Conservation (phyloP, 2,797 vertebrate species). For the Chrysolophus pictus region DNA sequence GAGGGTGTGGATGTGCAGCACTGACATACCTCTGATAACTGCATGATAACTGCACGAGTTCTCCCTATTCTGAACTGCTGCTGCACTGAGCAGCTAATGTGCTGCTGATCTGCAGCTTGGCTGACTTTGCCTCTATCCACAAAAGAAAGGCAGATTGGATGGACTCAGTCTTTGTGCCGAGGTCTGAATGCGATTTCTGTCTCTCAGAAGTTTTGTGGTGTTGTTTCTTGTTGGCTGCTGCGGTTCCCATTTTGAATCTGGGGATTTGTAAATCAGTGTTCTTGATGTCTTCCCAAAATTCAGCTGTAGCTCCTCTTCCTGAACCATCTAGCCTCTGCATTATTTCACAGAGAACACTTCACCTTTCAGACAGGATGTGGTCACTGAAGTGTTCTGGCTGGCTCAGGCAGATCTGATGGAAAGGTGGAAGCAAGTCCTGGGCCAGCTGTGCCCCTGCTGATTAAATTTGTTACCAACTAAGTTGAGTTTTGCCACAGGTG, state of each 20-base stretch:
- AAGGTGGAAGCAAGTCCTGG: neutral
- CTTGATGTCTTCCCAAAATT: neutral
- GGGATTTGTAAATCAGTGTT: fast-evolving
- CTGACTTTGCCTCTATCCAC: neutral
- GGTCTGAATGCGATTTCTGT: neutral
- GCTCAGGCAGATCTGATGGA: neutral
- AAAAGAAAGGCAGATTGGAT: neutral
- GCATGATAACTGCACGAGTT: too few relatives aligned
- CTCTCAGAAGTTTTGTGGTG: neutral
- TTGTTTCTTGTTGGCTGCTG: neutral
- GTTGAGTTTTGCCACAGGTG: neutral
- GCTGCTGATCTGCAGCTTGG: neutral
- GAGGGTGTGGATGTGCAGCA: neutral
- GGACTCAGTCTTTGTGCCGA: neutral
- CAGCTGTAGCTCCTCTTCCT: neutral
- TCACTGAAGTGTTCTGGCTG: neutral
- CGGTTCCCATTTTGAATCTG: neutral
- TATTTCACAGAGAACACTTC: neutral
- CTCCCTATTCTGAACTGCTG: neutral
- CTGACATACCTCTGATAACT: neutral
- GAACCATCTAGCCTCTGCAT: fast-evolving
- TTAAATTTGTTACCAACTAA: neutral
- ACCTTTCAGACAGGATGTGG: neutral
- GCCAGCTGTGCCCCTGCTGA: neutral
- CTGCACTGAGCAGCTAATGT: neutral